phyloP scores from a whole-genome alignment of 2,888 invertebrate genomes.

The Mythimna ferrago region DNA sequence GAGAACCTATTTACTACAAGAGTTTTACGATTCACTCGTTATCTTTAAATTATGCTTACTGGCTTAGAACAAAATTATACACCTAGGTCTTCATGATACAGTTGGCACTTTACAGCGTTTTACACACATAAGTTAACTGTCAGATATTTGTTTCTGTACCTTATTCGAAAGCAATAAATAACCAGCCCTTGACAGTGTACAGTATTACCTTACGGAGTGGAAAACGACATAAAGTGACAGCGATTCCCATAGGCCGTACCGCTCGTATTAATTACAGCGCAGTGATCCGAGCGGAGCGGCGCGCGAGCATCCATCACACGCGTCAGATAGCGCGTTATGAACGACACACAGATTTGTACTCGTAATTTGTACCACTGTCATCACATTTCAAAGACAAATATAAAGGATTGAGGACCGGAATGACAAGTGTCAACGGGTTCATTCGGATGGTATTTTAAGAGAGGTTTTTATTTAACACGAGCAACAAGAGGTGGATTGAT shows the following conservation, averaged over 20 bases:
- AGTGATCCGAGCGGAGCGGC: slow-evolving; percentile 81
- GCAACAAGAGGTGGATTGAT: slow-evolving; percentile 90
- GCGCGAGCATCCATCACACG: slow-evolving; percentile 86
- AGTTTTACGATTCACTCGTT: slow-evolving; percentile 88
- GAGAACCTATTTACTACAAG: slow-evolving; percentile 84
- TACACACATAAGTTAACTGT: slow-evolving; percentile 64
- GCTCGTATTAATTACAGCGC: slow-evolving; percentile 88
- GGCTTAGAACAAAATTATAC: slow-evolving; percentile 63
- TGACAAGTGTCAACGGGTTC: slow-evolving; percentile 89
- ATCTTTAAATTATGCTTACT: slow-evolving; percentile 84
- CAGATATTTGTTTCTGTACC: slow-evolving; percentile 74
- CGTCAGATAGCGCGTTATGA: slow-evolving; percentile 88
- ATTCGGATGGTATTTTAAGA: slow-evolving; percentile 89
- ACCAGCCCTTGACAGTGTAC: slow-evolving; percentile 79
- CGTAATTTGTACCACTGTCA: slow-evolving; percentile 91
- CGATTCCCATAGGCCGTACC: slow-evolving; percentile 84
- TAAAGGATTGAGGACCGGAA: slow-evolving; percentile 90
- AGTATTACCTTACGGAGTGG: slow-evolving; percentile 82
- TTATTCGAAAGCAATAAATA: slow-evolving; percentile 78
- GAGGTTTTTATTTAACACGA: slow-evolving; percentile 90
- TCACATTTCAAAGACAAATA: slow-evolving; percentile 91
- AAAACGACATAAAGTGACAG: slow-evolving; percentile 86
- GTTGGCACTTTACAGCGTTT: slow-evolving; percentile 50
- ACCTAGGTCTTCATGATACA: slow-evolving; percentile 55
- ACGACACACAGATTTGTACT: slow-evolving; percentile 89